A percentile compares a stretch with the other conserved stretches of the same genome.
Evolutionary conservation across 2,797 vertebrate genomes (phyloP).

Genomic region (Cyclopterus lumpus): DNA sequence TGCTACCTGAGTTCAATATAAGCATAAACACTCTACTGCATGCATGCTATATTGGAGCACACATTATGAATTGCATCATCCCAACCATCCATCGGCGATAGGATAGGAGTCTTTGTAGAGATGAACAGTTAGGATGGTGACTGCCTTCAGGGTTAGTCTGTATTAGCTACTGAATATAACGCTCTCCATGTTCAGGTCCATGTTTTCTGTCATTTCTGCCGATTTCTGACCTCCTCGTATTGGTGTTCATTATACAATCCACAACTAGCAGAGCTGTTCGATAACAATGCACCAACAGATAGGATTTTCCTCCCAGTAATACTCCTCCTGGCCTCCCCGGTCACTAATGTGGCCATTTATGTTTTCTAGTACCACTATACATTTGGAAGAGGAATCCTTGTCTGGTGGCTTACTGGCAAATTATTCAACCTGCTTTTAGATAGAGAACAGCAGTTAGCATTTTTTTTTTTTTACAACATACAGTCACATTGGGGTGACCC

Average conservation of each 20-base stretch:
- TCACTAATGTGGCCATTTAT: conserved; percentile 23
- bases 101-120: neutral
- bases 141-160: neutral
- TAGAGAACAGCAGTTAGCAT: conserved; percentile 8
- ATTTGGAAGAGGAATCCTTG: neutral
- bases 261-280: conserved; percentile 21
- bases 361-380: conserved; percentile 9
- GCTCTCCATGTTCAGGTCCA: neutral
- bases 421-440: neutral
- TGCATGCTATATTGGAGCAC: neutral
- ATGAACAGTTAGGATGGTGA: neutral
- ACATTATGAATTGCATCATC: neutral
- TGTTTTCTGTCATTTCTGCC: neutral
- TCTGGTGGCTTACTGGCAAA: too few species aligned
- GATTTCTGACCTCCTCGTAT: neutral
- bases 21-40: neutral
- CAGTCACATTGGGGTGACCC: conserved; percentile 59
- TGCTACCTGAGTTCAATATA: neutral
- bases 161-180: neutral
- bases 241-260: neutral
- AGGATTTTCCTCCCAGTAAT: neutral
- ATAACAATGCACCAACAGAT: neutral
- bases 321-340: neutral
- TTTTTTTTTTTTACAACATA: conserved; percentile 25
- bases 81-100: neutral